Evolutionary conservation across 2,888 invertebrate genomes (phyloP).

Genomic region (Sinohyriopsis cumingii): DNA sequence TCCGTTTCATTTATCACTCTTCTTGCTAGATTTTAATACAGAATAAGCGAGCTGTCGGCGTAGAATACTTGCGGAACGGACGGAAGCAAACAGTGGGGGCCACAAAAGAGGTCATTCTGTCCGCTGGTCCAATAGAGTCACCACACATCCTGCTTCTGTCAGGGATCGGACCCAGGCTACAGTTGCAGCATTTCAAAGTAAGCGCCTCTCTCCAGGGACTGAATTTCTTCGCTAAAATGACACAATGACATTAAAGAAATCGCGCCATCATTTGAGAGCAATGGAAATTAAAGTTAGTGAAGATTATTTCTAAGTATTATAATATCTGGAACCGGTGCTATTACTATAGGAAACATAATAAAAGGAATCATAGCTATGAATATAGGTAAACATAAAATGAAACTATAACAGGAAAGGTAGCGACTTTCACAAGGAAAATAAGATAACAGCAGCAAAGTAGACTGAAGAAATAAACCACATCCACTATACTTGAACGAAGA

Average conservation of each 20-base stretch:
- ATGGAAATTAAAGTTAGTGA: background rate
- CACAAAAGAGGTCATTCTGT: slow-evolving; percentile 62
- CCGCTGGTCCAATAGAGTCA: slow-evolving; percentile 70
- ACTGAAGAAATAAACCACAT: too few relatives aligned
- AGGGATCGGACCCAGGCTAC: slow-evolving; percentile 68
- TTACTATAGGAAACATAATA: too few relatives aligned
- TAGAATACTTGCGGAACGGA: slow-evolving; percentile 57
- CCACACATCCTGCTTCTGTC: slow-evolving; percentile 70
- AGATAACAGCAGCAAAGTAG: too few relatives aligned
- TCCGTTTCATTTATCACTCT: too few relatives aligned
- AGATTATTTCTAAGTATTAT: background rate
- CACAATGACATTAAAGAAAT: background rate
- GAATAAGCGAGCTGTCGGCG: slow-evolving; percentile 56
- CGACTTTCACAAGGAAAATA: too few relatives aligned
- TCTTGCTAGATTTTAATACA: slow-evolving; percentile 49
- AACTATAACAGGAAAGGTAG: too few relatives aligned
- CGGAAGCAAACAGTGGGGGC: slow-evolving; percentile 52
- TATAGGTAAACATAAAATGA: too few relatives aligned
- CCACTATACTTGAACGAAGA: too few relatives aligned
- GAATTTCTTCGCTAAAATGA: background rate
- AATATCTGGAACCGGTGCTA: too few relatives aligned
- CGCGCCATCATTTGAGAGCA: background rate
- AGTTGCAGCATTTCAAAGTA: slow-evolving; percentile 66
- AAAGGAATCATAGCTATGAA: too few relatives aligned
- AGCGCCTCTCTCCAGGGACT: background rate